phyloP scores from a whole-genome alignment of 1,140 invertebrate genomes.

The Formica exsecta region DNA sequence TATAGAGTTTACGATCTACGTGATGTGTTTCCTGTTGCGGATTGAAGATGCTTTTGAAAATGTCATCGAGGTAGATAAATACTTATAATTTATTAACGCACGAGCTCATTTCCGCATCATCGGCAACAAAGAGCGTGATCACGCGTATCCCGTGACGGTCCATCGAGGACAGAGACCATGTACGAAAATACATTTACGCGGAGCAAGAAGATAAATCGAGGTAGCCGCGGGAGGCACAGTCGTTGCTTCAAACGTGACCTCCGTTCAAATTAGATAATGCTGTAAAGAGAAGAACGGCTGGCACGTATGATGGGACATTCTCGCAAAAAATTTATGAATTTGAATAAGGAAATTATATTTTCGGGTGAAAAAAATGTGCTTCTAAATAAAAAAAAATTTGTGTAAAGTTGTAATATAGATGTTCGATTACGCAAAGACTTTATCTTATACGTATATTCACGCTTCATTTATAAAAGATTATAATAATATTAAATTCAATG shows the following conservation, averaged over 20 bases:
- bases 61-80: neutral
- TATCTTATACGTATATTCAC: too few species aligned
- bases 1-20: neutral
- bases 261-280: slow-evolving; percentile 64
- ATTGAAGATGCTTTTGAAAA: neutral
- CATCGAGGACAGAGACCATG: slow-evolving; percentile 31
- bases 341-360: too few species aligned
- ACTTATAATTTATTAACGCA: slow-evolving; percentile 11
- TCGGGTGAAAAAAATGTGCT: too few species aligned
- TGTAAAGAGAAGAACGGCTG: neutral
- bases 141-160: slow-evolving; percentile 23
- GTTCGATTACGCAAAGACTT: too few species aligned
- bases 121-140: slow-evolving; percentile 18
- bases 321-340: neutral
- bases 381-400: too few species aligned
- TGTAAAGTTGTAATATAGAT: too few species aligned
- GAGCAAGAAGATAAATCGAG: slow-evolving; percentile 44
- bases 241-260: slow-evolving; percentile 46
- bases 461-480: too few species aligned
- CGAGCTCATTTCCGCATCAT: slow-evolving; percentile 13
- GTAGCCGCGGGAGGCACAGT: slow-evolving; percentile 4
- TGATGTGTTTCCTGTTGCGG: neutral
- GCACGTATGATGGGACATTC: neutral
- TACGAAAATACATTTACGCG: slow-evolving; percentile 61
- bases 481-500: too few species aligned